Evolutionary conservation across 2,888 invertebrate species (phyloP), one percentile per base, ranked within the genome.

Genomic region (Ichneumoninae sp.): DNA sequence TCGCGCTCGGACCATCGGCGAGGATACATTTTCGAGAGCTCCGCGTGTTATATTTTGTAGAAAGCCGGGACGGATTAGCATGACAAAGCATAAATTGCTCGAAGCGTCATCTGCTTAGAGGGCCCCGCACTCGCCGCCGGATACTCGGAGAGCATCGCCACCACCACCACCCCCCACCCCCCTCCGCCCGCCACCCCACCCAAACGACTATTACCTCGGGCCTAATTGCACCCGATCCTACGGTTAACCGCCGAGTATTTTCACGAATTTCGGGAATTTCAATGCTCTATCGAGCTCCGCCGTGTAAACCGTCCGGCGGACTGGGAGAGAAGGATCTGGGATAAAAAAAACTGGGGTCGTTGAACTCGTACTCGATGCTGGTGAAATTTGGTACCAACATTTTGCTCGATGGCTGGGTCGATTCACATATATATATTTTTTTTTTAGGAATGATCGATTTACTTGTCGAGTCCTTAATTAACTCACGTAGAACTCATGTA

Each of bases 71-170:
- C 82, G 88, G 88, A 90, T 90, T 90, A 90, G 87, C 90, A 88
- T 89, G 87, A 89, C 89, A 90, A 89, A 90, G 88, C 84, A 88
- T 77, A 89, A 89, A 90, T 90, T 88, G 89, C 44, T 84, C 79
- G 84, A 83, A 85, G 86, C 85, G 86, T 77, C 80, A 80, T 83
- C 84, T 79, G 84, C 80, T 80, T 69, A 30, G 40, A 62, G 65
- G 72, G 47, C 22, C 54, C 13, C 57, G 68, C 57, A 26, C 52
- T 76, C 22, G 26, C 10, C 4, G 33, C 62, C 30, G 40, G 16
- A 47, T 47, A 40, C 33, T 30, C 36, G 26, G 30, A 70, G 75
- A 83, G 80, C 80, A 62, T 62, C 54, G 66, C 44, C 13, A 16
- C 10, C 66, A 66, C 68, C 68, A 66, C 66, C 16, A 3, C 16